Base-by-base conservation (phyloP, 1,140 invertebrate species). In the Drosophila pseudoobscura region DNA sequence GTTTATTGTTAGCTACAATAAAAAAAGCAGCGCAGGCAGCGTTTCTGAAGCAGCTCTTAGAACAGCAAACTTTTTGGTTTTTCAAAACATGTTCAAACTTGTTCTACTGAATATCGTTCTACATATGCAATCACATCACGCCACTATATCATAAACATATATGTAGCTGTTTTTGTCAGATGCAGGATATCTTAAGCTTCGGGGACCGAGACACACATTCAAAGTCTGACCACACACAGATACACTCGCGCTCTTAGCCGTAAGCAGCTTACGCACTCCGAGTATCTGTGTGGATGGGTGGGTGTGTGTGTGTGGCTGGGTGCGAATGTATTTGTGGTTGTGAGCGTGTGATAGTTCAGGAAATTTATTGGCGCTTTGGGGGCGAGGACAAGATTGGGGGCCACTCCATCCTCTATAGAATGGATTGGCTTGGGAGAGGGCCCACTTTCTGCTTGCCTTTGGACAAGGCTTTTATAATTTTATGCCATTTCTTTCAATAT, bases 401-500 rank as follows among this genome's bases (percentile, higher is more conserved):
- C 35, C 11, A 4, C 35, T 1, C 1, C 29, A 7, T 2, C 29
- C 7, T 8, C 7, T 8, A 31, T 39, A 17, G 43, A 11, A 26
- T n/a, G 26, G 24, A 52, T 52, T 13, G 24, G 20, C 20, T 20
- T 20, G 20, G 1, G 20, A 20, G 20, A 20, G 20, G 24, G 29
- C 29, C 29, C 29, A 26, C 29, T 29, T 29, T 29, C 6, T 6
- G 31, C 8, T 9, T 9, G 31, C 31, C 7, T 20, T 11, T 35
- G 51, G 65, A 69, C 54, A 47, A 74, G 78, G 83, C 82, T 87
- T 87, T 87, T 88, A 87, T 87, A 87, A 87, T 87, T 87, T 88
- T 87, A 87, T 87, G 82, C 78, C 78, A 87, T 87, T 87, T 87
- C 82, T 82, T 88, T 87, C 82, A 87, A 87, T 87, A 87, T 87